These are phyloP conservation scores for Eremophila alpestris DNA, from an alignment of 2,797 vertebrate genomes.

Conservation along the genomic window DNA sequence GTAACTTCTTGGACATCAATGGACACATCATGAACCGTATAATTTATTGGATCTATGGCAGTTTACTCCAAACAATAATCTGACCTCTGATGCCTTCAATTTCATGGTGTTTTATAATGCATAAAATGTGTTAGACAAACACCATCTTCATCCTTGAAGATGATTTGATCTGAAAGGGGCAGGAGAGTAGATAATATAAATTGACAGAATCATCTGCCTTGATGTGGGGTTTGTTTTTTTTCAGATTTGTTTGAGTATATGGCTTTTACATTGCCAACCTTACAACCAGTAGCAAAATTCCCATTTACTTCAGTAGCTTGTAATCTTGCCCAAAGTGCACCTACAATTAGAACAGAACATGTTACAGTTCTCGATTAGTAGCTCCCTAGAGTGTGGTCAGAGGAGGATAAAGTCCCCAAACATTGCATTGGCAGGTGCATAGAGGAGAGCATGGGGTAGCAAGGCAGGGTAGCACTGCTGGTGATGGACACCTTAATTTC, in stretches of 20 bases:
- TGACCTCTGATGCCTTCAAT: neutral
- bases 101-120: neutral
- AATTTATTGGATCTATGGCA: neutral
- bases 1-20: neutral
- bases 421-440: neutral
- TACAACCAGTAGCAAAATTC: neutral
- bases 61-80: neutral
- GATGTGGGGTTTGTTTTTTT: neutral
- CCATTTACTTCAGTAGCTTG: neutral
- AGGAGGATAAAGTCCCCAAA: neutral
- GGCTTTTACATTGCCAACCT: neutral
- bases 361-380: neutral
- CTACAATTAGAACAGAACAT: neutral
- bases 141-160: neutral
- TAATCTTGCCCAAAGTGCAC: neutral
- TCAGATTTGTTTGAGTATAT: neutral
- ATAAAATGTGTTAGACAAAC: neutral
- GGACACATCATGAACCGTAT: neutral
- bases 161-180: neutral
- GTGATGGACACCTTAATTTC: neutral
- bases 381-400: neutral
- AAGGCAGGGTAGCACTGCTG: fast-evolving
- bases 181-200: neutral
- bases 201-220: neutral
- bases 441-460: neutral